These are phyloP conservation scores for Corythoichthys haematopterus DNA, from an alignment of 2,113 vertebrate species.

Conservation along the genomic window DNA sequence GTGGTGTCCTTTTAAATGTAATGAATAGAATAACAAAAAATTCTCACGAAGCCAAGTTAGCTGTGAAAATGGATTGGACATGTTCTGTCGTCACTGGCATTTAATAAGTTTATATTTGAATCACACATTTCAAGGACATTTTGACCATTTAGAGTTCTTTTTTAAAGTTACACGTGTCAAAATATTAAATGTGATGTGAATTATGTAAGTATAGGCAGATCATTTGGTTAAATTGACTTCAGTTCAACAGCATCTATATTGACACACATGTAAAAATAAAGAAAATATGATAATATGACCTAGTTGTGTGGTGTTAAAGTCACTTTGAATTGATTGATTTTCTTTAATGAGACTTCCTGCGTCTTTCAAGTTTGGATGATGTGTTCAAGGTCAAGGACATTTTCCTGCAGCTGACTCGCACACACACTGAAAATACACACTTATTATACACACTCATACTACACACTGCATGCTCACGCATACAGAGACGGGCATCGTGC, in stretches of 20 bases:
- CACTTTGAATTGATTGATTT: slow-evolving; percentile 4
- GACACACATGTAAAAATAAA: neutral
- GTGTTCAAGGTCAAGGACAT: slow-evolving; percentile 35
- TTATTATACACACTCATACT: slow-evolving; percentile 2
- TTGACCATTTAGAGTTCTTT: neutral
- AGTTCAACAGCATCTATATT: neutral
- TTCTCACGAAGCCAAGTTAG: neutral
- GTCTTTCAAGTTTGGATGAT: slow-evolving; percentile 17
- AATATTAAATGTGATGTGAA: neutral
- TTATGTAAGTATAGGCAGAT: neutral
- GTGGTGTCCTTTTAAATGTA: neutral
- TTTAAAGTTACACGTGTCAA: neutral
- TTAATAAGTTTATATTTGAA: neutral
- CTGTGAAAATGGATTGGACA: too few relatives aligned
- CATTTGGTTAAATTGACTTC: neutral
- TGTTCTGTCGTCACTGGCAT: too few relatives aligned
- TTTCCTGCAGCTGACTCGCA: neutral
- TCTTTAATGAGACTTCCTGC: slow-evolving; percentile 2
- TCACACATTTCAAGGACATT: neutral
- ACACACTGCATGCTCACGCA: neutral
- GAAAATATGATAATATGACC: slow-evolving; percentile 2
- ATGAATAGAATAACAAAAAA: neutral
- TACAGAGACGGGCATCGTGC: slow-evolving; percentile 15
- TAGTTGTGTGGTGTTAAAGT: neutral
- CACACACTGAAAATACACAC: slow-evolving; percentile 8